Conservation (phyloP, 2,113 vertebrate genomes). For the Typhlomys cinereus region DNA sequence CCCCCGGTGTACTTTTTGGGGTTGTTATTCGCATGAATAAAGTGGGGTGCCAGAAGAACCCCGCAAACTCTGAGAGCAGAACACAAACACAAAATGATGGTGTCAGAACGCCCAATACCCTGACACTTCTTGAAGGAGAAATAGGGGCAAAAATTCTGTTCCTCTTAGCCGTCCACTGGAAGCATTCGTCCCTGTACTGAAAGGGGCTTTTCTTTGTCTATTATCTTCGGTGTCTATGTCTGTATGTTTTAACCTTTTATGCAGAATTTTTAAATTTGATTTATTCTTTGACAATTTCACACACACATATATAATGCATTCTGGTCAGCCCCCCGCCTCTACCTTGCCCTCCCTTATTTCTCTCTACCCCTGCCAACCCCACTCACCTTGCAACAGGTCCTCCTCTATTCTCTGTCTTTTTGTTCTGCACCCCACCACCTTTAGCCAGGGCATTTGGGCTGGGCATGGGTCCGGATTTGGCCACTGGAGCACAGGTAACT, state of each 20-base stretch:
- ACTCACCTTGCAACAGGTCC: too few species aligned
- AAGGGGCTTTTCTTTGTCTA: neutral
- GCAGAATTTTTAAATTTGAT: neutral
- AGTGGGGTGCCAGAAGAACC: neutral
- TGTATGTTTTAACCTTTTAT: neutral
- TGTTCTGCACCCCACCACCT: too few species aligned
- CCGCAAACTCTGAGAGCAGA: neutral
- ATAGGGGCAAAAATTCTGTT: neutral
- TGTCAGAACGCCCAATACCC: neutral
- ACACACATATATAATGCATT: too few species aligned
- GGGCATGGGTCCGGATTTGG: too few species aligned
- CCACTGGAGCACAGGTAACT: too few species aligned
- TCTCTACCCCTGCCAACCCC: too few species aligned
- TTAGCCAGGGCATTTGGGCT: too few species aligned
- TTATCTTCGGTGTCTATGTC: neutral
- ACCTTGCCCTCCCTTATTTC: too few species aligned
- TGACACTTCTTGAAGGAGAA: conserved; percentile 37
- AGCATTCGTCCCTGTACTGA: neutral
- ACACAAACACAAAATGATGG: neutral
- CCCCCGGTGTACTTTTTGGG: neutral
- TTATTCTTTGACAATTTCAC: too few species aligned
- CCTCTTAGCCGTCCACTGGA: neutral
- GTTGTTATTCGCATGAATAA: conserved; percentile 4
- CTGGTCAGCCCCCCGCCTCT: too few species aligned
- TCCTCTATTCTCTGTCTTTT: too few species aligned